Conservation (phyloP, 37 sponge, comb jelly and placozoan species). For the Agelas oroides region DNA sequence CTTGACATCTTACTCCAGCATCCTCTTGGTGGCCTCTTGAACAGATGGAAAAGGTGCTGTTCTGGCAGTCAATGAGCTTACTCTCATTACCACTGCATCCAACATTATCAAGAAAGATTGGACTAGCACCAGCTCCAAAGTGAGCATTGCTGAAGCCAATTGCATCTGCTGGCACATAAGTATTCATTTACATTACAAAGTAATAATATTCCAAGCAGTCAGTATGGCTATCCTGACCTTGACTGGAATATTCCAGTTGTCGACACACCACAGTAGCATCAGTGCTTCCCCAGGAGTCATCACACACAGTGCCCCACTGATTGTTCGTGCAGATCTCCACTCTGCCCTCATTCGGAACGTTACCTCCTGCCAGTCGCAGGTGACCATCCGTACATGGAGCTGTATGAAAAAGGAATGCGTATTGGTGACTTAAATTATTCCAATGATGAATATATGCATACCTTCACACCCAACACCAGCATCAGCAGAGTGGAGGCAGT, state of each 20-base stretch:
- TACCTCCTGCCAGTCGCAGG: constrained; percentile 4
- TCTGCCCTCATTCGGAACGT: background rate
- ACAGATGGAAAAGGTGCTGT: background rate
- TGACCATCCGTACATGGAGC: constrained; percentile 17
- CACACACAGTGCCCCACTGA: constrained; percentile 6
- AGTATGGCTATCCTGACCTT: no score
- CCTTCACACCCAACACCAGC: constrained; percentile 28
- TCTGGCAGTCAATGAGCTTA: background rate
- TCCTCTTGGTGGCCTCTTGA: background rate
- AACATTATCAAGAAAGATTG: background rate
- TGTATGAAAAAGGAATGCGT: no score
- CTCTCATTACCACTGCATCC: background rate
- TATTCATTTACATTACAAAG: no score
- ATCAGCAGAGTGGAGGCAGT: constrained; percentile 9
- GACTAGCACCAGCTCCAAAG: background rate
- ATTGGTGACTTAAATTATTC: no score
- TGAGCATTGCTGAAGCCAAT: background rate
- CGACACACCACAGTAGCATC: constrained; percentile 12
- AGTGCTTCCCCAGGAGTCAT: background rate
- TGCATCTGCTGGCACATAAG: constrained; percentile 2
- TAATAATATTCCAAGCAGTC: no score
- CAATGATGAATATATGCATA: background rate
- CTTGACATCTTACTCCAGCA: constrained; percentile 8
- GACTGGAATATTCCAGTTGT: background rate
- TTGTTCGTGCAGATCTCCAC: constrained; percentile 5